Evolutionary conservation across 2,888 invertebrate genomes (phyloP).

Genomic region (Acronicta leporina): DNA sequence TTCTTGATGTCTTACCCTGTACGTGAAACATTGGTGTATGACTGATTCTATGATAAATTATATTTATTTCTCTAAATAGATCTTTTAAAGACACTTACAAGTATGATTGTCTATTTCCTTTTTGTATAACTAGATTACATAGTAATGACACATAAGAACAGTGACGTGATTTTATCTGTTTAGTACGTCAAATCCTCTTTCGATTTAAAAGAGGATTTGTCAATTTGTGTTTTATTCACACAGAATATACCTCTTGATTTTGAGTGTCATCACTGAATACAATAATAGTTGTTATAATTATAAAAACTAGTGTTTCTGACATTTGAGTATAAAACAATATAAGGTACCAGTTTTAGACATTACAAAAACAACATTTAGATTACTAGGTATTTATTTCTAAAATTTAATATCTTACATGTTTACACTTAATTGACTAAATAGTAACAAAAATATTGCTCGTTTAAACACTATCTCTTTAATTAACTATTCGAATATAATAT

Average conservation of each 20-base stretch:
- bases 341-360: conserved; percentile 43
- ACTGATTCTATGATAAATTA: too few species aligned
- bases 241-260: not conserved
- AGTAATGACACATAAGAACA: conserved; percentile 1
- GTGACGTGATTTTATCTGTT: not conserved
- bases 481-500: conserved; percentile 51
- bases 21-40: not conserved
- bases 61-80: too few species aligned
- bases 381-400: conserved; percentile 82
- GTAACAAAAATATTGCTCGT: conserved; percentile 86
- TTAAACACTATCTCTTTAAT: conserved; percentile 64
- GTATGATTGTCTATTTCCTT: not conserved
- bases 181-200: not conserved
- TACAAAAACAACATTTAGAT: conserved; percentile 69
- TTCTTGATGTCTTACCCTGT: not conserved
- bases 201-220: not conserved
- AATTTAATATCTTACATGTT: conserved; percentile 79
- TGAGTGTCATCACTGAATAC: conserved; percentile 7
- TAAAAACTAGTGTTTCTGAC: conserved; percentile 8
- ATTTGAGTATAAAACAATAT: conserved; percentile 20
- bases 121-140: conserved; percentile 8
- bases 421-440: conserved; percentile 75
- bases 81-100: too few species aligned
- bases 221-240: conserved; percentile 8
- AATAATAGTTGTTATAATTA: conserved; percentile 2